These are phyloP conservation scores for Oryzias celebensis DNA, from an alignment of 2,113 vertebrate species.

Conservation along the genomic window DNA sequence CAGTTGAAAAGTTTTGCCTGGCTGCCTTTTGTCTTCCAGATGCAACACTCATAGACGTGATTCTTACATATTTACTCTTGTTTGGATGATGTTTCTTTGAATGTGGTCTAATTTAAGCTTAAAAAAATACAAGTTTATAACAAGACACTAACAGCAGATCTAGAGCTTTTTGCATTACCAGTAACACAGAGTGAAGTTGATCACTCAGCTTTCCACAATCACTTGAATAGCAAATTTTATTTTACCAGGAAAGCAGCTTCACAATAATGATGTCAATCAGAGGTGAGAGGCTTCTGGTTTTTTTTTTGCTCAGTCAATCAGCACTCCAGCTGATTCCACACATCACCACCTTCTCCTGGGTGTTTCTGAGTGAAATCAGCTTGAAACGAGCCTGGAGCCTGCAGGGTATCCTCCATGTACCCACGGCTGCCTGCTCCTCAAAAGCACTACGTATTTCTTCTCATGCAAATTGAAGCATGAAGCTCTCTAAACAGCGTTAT, in stretches of 20 bases:
- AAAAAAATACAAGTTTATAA: too few relatives aligned
- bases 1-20: too few relatives aligned
- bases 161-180: too few relatives aligned
- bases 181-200: not conserved
- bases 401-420: not conserved
- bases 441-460: conserved; percentile 4
- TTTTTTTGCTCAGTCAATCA: conserved; percentile 42
- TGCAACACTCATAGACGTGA: too few relatives aligned
- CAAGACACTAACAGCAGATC: too few relatives aligned
- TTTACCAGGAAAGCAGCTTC: conserved; percentile 15
- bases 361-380: conserved; percentile 22
- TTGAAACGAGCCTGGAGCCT: not conserved
- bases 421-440: conserved; percentile 2
- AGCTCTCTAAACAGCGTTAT: conserved; percentile 17
- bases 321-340: conserved; percentile 17
- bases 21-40: too few relatives aligned
- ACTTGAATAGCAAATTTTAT: conserved; percentile 12
- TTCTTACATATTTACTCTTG: too few relatives aligned
- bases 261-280: conserved; percentile 12
- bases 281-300: not conserved
- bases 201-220: conserved; percentile 2
- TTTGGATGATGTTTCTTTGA: too few relatives aligned
- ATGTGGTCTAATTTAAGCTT: too few relatives aligned
- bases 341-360: conserved; percentile 3
- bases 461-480: conserved; percentile 18